These are phyloP conservation scores for Adelphocoris suturalis DNA, from an alignment of 2,888 invertebrate species.

Conservation along the genomic window DNA sequence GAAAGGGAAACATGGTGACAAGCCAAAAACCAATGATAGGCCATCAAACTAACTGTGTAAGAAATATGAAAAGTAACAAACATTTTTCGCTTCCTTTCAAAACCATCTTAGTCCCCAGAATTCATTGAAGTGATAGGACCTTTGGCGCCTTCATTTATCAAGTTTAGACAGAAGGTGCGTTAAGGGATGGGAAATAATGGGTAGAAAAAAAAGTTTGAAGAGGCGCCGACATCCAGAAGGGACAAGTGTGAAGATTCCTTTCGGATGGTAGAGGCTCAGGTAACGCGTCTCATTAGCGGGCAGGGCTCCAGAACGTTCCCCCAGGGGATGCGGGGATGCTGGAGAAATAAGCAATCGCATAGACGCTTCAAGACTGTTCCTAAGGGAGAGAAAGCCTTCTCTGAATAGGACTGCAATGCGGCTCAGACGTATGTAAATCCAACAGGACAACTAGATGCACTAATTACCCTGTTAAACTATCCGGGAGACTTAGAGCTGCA, in stretches of 20 bases:
- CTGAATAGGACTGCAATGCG: conserved; percentile 69
- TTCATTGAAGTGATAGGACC: background rate
- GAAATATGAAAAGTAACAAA: background rate
- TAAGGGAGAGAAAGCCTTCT: conserved; percentile 28
- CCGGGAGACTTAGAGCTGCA: conserved; percentile 53
- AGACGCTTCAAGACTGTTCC: background rate
- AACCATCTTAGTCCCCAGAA: conserved; percentile 36
- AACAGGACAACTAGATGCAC: conserved; percentile 65
- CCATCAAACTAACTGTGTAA: no score
- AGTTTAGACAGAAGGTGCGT: conserved; percentile 49
- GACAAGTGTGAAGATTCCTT: conserved; percentile 54
- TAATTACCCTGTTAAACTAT: conserved; percentile 71
- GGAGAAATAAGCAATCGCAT: conserved; percentile 38
- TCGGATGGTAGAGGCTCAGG: conserved; percentile 23
- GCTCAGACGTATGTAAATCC: conserved; percentile 71
- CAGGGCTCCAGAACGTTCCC: conserved; percentile 17
- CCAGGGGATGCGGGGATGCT: conserved; percentile 39
- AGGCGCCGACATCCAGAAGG: conserved; percentile 42
- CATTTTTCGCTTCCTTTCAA: background rate
- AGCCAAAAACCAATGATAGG: no score
- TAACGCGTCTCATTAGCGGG: conserved; percentile 59
- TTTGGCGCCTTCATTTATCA: conserved; percentile 58
- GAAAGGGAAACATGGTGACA: no score
- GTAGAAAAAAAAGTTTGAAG: conserved; percentile 44
- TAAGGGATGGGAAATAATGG: background rate